Percentiles rank a stretch among this genome's conserved stretches.
phyloP scores from a whole-genome alignment of 1,140 invertebrate genomes.

The Drosophila quadrilineata region DNA sequence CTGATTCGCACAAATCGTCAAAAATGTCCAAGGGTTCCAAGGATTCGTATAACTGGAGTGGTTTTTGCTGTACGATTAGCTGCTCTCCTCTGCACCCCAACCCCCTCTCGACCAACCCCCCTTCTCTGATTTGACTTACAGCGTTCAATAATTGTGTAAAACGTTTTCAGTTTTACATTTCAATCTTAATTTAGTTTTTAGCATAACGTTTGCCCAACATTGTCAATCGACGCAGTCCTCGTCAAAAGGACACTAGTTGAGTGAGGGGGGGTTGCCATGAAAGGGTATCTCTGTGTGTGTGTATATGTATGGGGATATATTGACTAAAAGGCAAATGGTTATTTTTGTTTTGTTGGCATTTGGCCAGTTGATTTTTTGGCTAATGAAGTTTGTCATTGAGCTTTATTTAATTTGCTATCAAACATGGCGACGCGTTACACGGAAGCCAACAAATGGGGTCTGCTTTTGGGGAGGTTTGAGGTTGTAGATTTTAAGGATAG shows the following conservation, averaged over 20 bases:
- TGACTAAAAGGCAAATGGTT: conserved; percentile 54
- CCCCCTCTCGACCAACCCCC: neutral
- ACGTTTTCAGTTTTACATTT: conserved; percentile 81
- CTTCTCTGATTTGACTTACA: conserved; percentile 20
- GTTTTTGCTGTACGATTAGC: conserved; percentile 72
- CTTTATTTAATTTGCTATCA: conserved; percentile 75
- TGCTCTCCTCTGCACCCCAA: neutral
- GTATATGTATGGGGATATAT: neutral
- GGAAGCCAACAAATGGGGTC: neutral
- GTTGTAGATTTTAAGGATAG: neutral
- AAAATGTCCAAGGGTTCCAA: conserved; percentile 40
- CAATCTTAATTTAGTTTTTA: conserved; percentile 81
- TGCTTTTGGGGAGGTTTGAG: neutral
- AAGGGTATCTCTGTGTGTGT: conserved; percentile 10
- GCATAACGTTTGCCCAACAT: conserved; percentile 72
- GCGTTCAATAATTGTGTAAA: conserved; percentile 80
- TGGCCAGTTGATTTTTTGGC: conserved; percentile 74
- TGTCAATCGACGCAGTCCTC: conserved; percentile 17
- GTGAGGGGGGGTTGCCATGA: conserved; percentile 2
- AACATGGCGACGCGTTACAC: conserved; percentile 51
- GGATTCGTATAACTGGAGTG: conserved; percentile 56
- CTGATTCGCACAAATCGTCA: conserved; percentile 64
- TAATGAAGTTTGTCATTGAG: conserved; percentile 80
- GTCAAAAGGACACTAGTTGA: neutral
- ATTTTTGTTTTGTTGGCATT: conserved; percentile 71